Evolutionary conservation across 2,888 invertebrate species (phyloP), one percentile per base, ranked within the genome.

Genomic region (Philaethria dido): DNA sequence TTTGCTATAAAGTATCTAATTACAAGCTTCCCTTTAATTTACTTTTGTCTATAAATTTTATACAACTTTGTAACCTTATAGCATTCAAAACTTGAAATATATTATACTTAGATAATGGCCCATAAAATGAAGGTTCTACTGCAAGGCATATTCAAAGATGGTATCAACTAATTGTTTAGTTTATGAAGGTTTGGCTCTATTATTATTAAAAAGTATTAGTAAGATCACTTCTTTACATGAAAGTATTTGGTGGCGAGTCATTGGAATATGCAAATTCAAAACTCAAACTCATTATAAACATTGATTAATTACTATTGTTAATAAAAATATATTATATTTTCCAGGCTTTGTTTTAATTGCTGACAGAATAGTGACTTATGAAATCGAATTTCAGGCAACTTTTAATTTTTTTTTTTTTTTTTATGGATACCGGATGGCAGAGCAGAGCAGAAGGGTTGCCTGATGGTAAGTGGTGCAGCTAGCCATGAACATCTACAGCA

Each of bases 71-170:
- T 42, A 36, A 36, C 14, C 64, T 66, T 64, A 61, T 64, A 44
- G 54, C 29, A 69, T 66, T 62, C 64, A 66, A 69, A 69, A 62
- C 59, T 50, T 57, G 60, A 66, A 66, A 63, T 64, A 63, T 55
- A 55, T 64, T 66, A 68, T 44, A 57, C 61, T 70, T 68, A 63
- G 44, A 70, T 70, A 70, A 70, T 68, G 55, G 68, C 44, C 70
- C 54, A 70, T 70, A 68, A 70, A 70, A 70, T 70, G 68, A 70
- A 70, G 70, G 70, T 66, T 59, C 59, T 66, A 63, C 39, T 60
- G 62, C 48, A 70, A 61, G 66, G 59, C 66, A 68, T 66, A 61
- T 60, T 54, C 47, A 63, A n/a, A n/a, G 70, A 70, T 70, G 68
- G 36, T 68, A 70, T 70, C 70, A 62, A 50, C 22, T 68, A 66